These are phyloP conservation scores for Noctuana brunneofusca DNA, from an alignment of 2,888 invertebrate species.

Conservation along the genomic window DNA sequence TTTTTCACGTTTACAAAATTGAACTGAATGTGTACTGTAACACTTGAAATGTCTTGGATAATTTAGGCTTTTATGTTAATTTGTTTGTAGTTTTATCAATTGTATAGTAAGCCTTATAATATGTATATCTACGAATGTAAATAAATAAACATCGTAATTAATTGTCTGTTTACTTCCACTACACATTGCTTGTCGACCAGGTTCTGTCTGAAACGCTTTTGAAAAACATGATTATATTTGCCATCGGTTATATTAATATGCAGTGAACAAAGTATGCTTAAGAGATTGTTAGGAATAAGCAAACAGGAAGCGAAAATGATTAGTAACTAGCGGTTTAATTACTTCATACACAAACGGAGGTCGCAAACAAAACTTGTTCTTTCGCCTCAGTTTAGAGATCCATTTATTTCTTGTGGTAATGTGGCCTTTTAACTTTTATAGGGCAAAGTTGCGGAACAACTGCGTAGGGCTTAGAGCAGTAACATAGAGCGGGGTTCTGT, in stretches of 20 bases:
- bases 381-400: constrained; percentile 41
- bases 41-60: too few relatives aligned
- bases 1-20: neutral
- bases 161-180: too few relatives aligned
- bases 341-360: constrained; percentile 13
- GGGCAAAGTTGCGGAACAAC: constrained; percentile 6
- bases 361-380: constrained; percentile 4
- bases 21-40: neutral
- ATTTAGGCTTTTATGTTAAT: neutral
- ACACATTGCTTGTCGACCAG: too few relatives aligned
- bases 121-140: too few relatives aligned
- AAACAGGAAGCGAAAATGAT: neutral
- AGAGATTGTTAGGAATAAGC: too few relatives aligned
- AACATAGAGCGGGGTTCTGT: neutral
- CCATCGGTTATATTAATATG: too few relatives aligned
- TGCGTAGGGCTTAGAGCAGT: neutral
- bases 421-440: constrained; percentile 49
- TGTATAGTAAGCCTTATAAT: too few relatives aligned
- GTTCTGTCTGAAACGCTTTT: too few relatives aligned
- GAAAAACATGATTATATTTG: too few relatives aligned
- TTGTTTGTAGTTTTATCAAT: neutral
- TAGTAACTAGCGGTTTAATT: neutral
- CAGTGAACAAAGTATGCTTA: too few relatives aligned
- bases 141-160: too few relatives aligned
- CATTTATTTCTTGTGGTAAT: constrained; percentile 79